Evolutionary conservation across 1,140 invertebrate genomes (phyloP).

Genomic region (Episyrphus balteatus): DNA sequence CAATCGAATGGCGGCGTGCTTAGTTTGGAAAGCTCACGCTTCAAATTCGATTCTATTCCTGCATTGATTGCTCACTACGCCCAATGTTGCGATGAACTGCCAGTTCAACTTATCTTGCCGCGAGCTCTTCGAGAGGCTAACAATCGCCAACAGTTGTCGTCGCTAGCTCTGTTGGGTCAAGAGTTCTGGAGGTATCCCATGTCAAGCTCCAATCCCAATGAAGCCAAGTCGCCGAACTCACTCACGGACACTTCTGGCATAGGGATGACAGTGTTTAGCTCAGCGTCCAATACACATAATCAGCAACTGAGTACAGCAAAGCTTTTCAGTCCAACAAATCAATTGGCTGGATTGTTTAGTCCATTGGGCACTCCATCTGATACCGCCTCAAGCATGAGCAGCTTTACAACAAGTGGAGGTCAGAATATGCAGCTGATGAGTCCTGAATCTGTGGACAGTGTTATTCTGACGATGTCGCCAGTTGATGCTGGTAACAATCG

Average conservation of each 20-base stretch:
- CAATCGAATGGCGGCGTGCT: conserved; percentile 69
- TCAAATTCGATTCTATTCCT: conserved; percentile 84
- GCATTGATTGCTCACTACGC: conserved; percentile 86
- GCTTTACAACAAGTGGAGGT: conserved; percentile 45
- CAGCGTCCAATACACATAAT: conserved; percentile 10
- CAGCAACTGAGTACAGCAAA: conserved; percentile 7
- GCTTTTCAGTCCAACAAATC: conserved; percentile 26
- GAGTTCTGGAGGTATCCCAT: conserved; percentile 80
- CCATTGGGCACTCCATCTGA: conserved; percentile 48
- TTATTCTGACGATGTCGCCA: conserved; percentile 65
- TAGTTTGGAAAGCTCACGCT: conserved; percentile 84
- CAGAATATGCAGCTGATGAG: conserved; percentile 39
- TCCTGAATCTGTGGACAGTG: conserved; percentile 49
- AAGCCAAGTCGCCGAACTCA: conserved; percentile 34
- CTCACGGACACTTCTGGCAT: conserved; percentile 32
- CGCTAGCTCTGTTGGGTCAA: conserved; percentile 82
- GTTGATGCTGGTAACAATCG: conserved; percentile 34
- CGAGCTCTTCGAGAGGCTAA: conserved; percentile 71
- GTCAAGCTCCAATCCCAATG: conserved; percentile 9
- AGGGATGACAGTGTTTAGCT: conserved; percentile 31
- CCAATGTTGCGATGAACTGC: conserved; percentile 87
- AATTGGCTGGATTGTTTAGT: conserved; percentile 23
- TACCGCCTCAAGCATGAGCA: conserved; percentile 50
- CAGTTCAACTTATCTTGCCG: conserved; percentile 78
- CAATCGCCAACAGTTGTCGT: conserved; percentile 79